Percentiles rank a stretch among this genome's conserved stretches.
These are phyloP conservation scores for Pocillopora grandis DNA, from an alignment of 92 coral and sea anemone genomes.

Conservation along the genomic window DNA sequence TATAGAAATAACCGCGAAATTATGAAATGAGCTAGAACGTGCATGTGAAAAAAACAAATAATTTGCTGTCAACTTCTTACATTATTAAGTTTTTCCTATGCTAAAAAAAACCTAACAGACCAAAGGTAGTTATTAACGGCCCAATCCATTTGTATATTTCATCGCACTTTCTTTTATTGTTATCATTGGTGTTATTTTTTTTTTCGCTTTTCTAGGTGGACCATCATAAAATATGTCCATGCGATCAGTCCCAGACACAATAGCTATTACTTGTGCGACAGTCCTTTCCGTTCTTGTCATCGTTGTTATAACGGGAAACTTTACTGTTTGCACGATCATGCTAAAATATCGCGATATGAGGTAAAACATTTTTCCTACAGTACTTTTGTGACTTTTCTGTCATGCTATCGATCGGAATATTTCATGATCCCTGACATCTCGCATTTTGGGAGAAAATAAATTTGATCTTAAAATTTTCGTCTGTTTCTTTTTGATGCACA, in stretches of 20 bases:
- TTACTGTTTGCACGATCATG: constrained; percentile 12
- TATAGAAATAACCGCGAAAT: too few relatives aligned
- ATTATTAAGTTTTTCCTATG: too few relatives aligned
- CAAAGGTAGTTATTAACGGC: too few relatives aligned
- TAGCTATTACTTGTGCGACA: neutral
- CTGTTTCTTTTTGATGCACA: too few relatives aligned
- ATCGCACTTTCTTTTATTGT: neutral
- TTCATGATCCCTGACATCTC: neutral
- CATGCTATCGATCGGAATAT: too few relatives aligned
- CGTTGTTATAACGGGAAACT: constrained; percentile 6
- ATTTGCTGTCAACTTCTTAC: too few relatives aligned
- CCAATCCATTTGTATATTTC: neutral
- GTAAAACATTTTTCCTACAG: neutral
- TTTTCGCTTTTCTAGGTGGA: neutral
- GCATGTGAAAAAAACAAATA: too few relatives aligned
- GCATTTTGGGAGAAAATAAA: neutral
- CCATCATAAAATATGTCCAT: neutral
- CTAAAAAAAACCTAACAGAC: neutral
- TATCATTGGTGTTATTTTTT: neutral
- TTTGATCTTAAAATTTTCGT: too few relatives aligned
- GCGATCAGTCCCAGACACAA: neutral
- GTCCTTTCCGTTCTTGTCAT: neutral
- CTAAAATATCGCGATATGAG: constrained; percentile 19
- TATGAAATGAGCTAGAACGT: too few relatives aligned
- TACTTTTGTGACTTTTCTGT: too few relatives aligned